Base-by-base conservation (phyloP, 2,113 vertebrate species). In the Onychorhynchus coronatus region DNA sequence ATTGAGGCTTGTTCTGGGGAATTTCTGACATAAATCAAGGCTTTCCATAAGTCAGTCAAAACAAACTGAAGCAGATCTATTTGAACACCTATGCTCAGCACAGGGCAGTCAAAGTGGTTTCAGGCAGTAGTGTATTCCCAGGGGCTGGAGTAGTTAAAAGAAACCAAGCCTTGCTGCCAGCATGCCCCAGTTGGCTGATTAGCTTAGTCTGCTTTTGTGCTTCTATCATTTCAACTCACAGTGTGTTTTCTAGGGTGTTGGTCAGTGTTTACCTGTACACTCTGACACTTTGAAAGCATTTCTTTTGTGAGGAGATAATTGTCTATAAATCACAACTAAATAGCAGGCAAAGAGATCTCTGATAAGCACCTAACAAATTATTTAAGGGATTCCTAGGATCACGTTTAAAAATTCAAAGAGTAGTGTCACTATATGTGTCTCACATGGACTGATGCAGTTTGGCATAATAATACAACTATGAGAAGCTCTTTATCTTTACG, bases 21-120 rank as follows among this genome's bases (percentile, higher is more conserved):
- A 87, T 76, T 93, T 83, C 55, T 50, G 74, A 61, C 78, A 55
- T 76, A 93, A 95, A 94, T 86, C 85, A 93, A 87, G 70, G 44
- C 42, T 76, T 25, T 46, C 42, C 31, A 2, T 28, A 79, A 91
- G 91, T 90, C 93, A 96, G 91, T 95, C 92, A 83, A 70, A 93
- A 95, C 31, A 91, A 92, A 85, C 37, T 18, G 71, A 53, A 97
- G 81, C 44, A 83, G 83, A 30, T 58, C 42, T 85, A 66, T 73
- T 72, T 77, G 71, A 82, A 75, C 4, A 77, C 88, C 73, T 92
- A 47, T 90, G 83, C 76, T 95, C 88, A 88, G 72, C 56, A 55
- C 33, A 87, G 86, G 77, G 77, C 88, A 95, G 61, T 44, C 79
- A 92, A 59, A 97, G 90, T 81, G 84, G 37, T 82, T 95, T 91